Conservation (phyloP, 2,888 invertebrate genomes). For the Spatulosminthurus flaviceps region DNA sequence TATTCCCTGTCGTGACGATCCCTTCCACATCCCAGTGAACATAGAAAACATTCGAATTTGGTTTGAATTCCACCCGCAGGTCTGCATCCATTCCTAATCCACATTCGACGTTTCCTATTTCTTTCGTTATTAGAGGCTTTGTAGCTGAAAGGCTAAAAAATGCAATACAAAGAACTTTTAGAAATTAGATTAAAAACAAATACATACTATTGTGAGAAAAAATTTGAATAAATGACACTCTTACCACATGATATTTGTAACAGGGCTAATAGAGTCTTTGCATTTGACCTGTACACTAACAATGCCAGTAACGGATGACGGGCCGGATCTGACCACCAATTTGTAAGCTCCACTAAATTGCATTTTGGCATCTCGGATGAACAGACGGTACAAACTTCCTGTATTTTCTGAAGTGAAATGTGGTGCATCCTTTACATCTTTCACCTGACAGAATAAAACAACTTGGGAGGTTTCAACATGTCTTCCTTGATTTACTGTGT, state of each 20-base stretch:
- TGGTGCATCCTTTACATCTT: slow-evolving; percentile 41
- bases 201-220: neutral
- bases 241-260: slow-evolving; percentile 26
- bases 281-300: slow-evolving; percentile 41
- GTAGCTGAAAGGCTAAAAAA: slow-evolving; percentile 31
- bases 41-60: slow-evolving; percentile 44
- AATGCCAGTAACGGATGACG: slow-evolving; percentile 41
- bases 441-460: slow-evolving; percentile 36
- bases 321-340: slow-evolving; percentile 31
- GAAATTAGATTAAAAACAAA: no score
- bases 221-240: neutral
- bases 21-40: slow-evolving; percentile 46
- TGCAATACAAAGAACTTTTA: neutral
- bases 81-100: slow-evolving; percentile 25
- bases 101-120: slow-evolving; percentile 38
- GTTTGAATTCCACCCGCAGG: slow-evolving; percentile 43
- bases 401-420: slow-evolving; percentile 44
- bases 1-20: slow-evolving; percentile 37
- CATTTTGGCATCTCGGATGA: slow-evolving; percentile 40
- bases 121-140: slow-evolving; percentile 42
- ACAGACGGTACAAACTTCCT: slow-evolving; percentile 37
- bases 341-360: slow-evolving; percentile 48
- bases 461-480: no score
- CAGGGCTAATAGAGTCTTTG: neutral
- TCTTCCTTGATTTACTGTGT: no score